These are phyloP conservation scores for Pseudopodoces humilis DNA, from an alignment of 2,113 vertebrate species.

Conservation along the genomic window DNA sequence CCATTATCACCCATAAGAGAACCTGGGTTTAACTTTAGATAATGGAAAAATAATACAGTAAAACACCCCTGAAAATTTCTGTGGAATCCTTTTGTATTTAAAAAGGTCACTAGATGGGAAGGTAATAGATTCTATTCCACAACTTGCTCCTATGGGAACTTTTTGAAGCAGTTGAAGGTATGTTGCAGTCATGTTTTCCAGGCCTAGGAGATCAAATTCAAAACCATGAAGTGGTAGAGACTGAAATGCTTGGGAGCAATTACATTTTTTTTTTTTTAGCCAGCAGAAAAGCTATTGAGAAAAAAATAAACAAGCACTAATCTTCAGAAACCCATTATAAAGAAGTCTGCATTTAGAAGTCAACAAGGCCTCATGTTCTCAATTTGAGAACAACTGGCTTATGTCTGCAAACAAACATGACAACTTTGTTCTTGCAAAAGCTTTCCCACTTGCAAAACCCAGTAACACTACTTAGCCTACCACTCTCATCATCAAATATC, in stretches of 20 bases:
- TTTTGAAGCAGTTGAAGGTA: background rate
- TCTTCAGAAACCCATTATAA: background rate
- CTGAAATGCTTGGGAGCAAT: background rate
- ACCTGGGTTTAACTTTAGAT: background rate
- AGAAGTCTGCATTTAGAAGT: background rate
- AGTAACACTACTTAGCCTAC: background rate
- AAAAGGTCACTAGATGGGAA: background rate
- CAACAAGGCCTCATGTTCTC: background rate
- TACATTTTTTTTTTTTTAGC: background rate
- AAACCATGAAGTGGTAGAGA: background rate
- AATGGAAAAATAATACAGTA: background rate
- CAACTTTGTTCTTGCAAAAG: background rate
- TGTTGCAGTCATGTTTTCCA: background rate
- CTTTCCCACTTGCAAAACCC: background rate
- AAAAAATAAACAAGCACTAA: background rate
- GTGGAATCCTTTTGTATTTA: background rate
- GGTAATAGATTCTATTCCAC: background rate
- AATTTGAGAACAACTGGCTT: background rate
- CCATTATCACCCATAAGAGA: background rate
- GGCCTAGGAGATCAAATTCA: background rate
- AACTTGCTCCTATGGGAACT: background rate
- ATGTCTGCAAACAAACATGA: background rate
- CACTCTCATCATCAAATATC: background rate
- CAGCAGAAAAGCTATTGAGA: background rate
- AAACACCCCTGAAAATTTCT: background rate